Percentiles rank a stretch among this genome's conserved stretches.
Evolutionary conservation across 2,888 invertebrate genomes (phyloP).

Genomic region (Acleris literana): DNA sequence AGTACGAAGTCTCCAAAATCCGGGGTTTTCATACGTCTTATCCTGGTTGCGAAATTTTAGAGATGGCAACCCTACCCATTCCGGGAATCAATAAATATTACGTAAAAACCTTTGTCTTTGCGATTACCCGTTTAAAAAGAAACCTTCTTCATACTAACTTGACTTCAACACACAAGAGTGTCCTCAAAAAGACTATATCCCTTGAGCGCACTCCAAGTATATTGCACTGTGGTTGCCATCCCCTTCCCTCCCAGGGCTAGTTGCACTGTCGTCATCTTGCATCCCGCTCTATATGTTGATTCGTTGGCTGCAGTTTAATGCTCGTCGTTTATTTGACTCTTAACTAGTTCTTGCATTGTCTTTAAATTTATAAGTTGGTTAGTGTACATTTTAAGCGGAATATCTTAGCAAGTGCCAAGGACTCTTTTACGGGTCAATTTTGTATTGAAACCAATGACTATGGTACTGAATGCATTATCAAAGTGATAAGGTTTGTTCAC

Average conservation of each 20-base stretch:
- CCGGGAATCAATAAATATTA: no score
- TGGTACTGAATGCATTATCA: no score
- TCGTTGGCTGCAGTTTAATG: constrained; percentile 31
- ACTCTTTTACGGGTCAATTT: background rate
- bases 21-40: no score
- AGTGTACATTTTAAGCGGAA: background rate
- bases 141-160: background rate
- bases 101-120: no score
- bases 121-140: background rate
- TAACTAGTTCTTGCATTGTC: constrained; percentile 35
- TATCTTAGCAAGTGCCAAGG: background rate
- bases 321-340: constrained; percentile 29
- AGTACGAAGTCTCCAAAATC: no score
- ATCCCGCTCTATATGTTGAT: constrained; percentile 17
- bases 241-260: background rate
- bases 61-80: no score
- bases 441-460: no score
- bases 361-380: constrained; percentile 33
- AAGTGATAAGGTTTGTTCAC: background rate
- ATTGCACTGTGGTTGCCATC: constrained; percentile 14
- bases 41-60: no score
- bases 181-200: constrained; percentile 37
- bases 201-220: constrained; percentile 34
- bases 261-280: background rate
- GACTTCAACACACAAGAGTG: constrained; percentile 33